These are phyloP conservation scores for Clanis bilineata DNA, from an alignment of 2,888 invertebrate genomes.

Conservation along the genomic window DNA sequence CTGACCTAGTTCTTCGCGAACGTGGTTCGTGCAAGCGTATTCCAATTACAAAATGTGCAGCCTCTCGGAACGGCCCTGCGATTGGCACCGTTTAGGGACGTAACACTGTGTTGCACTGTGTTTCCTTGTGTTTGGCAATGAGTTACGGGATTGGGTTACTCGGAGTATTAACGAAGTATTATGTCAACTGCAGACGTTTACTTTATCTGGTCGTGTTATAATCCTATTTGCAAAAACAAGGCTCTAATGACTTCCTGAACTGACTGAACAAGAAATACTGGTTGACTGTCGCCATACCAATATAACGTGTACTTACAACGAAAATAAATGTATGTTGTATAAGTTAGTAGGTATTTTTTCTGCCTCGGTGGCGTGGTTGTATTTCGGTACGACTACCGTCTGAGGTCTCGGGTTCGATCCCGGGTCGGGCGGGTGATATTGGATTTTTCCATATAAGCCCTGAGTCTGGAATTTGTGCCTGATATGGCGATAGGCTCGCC, in stretches of 20 bases:
- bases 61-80: constrained; percentile 6
- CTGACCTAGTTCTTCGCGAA: constrained; percentile 25
- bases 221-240: not conserved
- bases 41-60: constrained; percentile 12
- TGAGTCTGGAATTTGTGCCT: too few species aligned
- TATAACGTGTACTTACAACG: not conserved
- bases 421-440: too few species aligned
- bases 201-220: not conserved
- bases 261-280: not conserved
- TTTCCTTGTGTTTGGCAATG: constrained; percentile 14
- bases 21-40: constrained; percentile 19
- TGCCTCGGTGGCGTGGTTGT: too few species aligned
- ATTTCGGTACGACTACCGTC: too few species aligned
- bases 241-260: not conserved
- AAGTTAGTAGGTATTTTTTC: not conserved
- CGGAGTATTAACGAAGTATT: not conserved
- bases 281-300: not conserved
- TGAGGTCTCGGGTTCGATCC: too few species aligned
- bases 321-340: not conserved
- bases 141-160: not conserved
- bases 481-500: too few species aligned
- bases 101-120: constrained; percentile 4
- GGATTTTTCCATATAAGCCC: too few species aligned
- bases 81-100: constrained; percentile 12
- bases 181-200: not conserved